Percentiles rank a stretch among this genome's conserved stretches.
These are phyloP conservation scores for Dermolepida albohirtum DNA, from an alignment of 2,888 invertebrate genomes.

Conservation along the genomic window DNA sequence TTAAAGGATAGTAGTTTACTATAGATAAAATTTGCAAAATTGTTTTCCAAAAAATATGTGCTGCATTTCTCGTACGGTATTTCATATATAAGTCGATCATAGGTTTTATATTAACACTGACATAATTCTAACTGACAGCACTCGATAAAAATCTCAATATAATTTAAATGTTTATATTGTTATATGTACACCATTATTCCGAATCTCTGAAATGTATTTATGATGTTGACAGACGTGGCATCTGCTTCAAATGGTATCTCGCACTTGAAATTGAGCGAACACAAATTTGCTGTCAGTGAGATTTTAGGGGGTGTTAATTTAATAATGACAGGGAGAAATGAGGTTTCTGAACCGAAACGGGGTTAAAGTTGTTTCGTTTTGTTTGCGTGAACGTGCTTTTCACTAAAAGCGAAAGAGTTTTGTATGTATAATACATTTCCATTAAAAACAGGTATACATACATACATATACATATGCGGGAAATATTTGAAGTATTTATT, in stretches of 20 bases:
- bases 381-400: background rate
- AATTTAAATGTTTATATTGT: background rate
- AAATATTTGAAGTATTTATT: too few relatives aligned
- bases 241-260: constrained; percentile 21
- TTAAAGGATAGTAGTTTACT: too few relatives aligned
- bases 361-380: constrained; percentile 10
- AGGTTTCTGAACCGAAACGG: constrained; percentile 11
- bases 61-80: too few relatives aligned
- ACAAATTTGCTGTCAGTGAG: constrained; percentile 7
- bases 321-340: constrained; percentile 20
- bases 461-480: too few relatives aligned
- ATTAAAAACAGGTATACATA: background rate
- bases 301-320: constrained; percentile 24
- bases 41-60: too few relatives aligned
- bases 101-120: too few relatives aligned
- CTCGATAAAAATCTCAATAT: too few relatives aligned
- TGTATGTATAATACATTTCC: background rate
- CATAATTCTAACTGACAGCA: too few relatives aligned
- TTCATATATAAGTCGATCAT: too few relatives aligned
- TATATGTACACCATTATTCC: background rate
- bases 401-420: constrained; percentile 3
- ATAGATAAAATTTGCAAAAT: too few relatives aligned
- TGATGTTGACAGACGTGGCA: constrained; percentile 23
- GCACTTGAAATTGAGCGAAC: constrained; percentile 5
- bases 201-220: background rate